Conservation (phyloP, 30 jellyfish, hydroid and myxozoan species). For the Hydractinia echinata region DNA sequence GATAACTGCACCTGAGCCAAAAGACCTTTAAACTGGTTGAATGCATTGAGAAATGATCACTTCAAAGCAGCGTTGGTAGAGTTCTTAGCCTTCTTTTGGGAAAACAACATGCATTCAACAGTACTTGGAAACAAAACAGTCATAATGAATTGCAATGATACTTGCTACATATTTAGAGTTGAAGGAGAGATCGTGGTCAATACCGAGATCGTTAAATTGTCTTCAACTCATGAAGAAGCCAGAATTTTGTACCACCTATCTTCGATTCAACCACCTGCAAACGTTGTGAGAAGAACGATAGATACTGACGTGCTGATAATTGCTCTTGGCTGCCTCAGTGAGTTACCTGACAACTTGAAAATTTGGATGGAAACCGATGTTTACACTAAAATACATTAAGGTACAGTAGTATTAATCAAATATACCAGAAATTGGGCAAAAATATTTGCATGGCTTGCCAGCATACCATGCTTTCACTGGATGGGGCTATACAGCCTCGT, state of each 20-base stretch:
- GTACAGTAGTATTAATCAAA: too few species aligned
- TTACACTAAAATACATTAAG: too few species aligned
- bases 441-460: too few species aligned
- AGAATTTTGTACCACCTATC: background rate
- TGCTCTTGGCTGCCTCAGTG: too few species aligned
- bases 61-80: background rate
- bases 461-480: background rate
- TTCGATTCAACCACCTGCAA: background rate
- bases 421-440: too few species aligned
- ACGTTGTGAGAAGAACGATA: background rate
- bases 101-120: background rate
- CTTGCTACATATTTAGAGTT: background rate
- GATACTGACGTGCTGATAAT: background rate
- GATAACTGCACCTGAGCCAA: too few species aligned
- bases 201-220: background rate
- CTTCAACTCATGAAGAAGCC: slow-evolving; percentile 10
- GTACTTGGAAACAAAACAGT: background rate
- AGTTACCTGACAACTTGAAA: too few species aligned
- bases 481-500: background rate
- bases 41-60: background rate
- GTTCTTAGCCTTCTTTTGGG: slow-evolving; percentile 6
- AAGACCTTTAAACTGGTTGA: too few species aligned
- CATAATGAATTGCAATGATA: background rate
- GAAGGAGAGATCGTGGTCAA: background rate
- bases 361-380: too few species aligned